A percentile compares a stretch with the other conserved stretches of the same genome.
Evolutionary conservation across 2,797 vertebrate genomes (phyloP).

Genomic region (Pristis pectinata): DNA sequence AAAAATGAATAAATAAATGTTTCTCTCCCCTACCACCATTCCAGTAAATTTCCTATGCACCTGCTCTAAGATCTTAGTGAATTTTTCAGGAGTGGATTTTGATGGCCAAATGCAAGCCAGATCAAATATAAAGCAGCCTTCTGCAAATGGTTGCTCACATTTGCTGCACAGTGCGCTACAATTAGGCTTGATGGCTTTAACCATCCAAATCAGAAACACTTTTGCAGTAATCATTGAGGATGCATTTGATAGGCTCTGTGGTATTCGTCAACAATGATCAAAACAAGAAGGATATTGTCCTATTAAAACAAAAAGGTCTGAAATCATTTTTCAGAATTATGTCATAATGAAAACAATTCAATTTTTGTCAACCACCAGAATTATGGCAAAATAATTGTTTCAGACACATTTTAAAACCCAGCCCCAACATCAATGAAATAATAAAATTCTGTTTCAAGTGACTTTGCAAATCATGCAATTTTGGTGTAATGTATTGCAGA

Average conservation of each 20-base stretch:
- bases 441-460: conserved; percentile 15
- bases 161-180: background rate
- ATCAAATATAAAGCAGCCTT: background rate
- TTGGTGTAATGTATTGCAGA: conserved; percentile 12
- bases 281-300: background rate
- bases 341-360: background rate
- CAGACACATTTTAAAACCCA: background rate
- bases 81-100: background rate
- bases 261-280: background rate
- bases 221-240: background rate
- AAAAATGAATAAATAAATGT: background rate
- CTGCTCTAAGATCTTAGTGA: background rate
- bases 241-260: no score
- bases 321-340: background rate
- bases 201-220: background rate
- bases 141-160: background rate
- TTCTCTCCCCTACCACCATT: background rate
- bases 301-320: background rate
- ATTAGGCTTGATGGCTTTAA: conserved; percentile 8
- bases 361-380: background rate
- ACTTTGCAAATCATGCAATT: conserved; percentile 22
- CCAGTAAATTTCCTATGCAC: no score
- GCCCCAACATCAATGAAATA: background rate
- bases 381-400: conserved; percentile 29
- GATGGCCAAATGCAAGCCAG: background rate